Percentiles rank a stretch among this genome's conserved stretches.
These are phyloP conservation scores for Pollenia amentaria DNA, from an alignment of 2,888 invertebrate species.

Conservation along the genomic window DNA sequence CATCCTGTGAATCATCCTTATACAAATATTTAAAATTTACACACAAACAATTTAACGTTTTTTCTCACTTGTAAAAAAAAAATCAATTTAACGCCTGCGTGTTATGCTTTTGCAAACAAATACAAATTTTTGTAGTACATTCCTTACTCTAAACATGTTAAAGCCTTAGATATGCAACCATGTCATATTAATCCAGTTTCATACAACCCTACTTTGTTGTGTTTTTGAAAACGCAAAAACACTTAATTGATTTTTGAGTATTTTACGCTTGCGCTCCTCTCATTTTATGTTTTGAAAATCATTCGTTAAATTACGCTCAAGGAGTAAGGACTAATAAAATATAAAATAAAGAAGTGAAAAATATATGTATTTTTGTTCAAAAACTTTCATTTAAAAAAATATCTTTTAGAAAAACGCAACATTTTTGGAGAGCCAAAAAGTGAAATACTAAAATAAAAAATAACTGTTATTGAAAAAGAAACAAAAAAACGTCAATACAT, in stretches of 20 bases:
- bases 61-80: not conserved
- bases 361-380: not conserved
- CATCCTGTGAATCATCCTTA: no score
- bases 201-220: constrained; percentile 50
- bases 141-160: not conserved
- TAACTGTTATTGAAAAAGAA: constrained; percentile 39
- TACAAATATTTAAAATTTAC: no score
- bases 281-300: constrained; percentile 76
- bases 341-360: not conserved
- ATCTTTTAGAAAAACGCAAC: not conserved
- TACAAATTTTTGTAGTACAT: no score
- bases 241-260: constrained; percentile 59
- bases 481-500: constrained; percentile 2
- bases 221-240: constrained; percentile 13
- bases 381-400: not conserved
- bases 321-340: constrained; percentile 51
- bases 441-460: not conserved
- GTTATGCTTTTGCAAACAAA: not conserved
- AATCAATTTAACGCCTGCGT: not conserved
- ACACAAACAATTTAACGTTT: no score
- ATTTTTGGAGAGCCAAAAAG: no score
- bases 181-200: not conserved
- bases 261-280: constrained; percentile 66
- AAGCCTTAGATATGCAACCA: constrained; percentile 20
- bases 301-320: constrained; percentile 75